These are phyloP conservation scores for Gymnodraco acuticeps DNA, from an alignment of 2,797 vertebrate species.

Conservation along the genomic window DNA sequence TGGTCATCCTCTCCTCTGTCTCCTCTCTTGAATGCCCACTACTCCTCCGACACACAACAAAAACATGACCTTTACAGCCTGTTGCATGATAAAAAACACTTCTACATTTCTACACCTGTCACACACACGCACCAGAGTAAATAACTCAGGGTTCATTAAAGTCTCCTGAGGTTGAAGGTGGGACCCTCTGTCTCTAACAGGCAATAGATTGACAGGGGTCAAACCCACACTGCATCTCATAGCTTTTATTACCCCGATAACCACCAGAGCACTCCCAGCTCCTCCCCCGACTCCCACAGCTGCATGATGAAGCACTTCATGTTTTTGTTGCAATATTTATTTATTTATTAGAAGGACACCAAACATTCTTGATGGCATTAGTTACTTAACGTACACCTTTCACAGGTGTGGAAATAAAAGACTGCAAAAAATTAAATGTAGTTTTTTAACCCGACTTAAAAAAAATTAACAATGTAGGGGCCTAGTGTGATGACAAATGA, in stretches of 20 bases:
- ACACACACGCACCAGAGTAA: conserved; percentile 25
- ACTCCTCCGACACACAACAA: neutral
- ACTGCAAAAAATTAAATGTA: too few species aligned
- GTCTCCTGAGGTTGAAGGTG: conserved; percentile 26
- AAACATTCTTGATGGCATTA: neutral
- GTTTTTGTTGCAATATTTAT: conserved; percentile 7
- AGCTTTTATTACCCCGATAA: conserved; percentile 48
- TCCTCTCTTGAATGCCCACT: conserved; percentile 1
- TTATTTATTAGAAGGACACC: neutral
- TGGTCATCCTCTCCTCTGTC: conserved; percentile 24
- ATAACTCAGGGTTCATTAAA: conserved; percentile 41
- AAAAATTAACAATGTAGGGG: too few species aligned
- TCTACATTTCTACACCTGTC: neutral
- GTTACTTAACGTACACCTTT: neutral
- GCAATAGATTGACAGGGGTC: conserved; percentile 66
- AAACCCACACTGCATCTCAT: conserved; percentile 25
- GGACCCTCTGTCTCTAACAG: conserved; percentile 54
- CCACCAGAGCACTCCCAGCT: neutral
- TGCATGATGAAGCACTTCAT: neutral
- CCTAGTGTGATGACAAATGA: too few species aligned
- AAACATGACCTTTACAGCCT: neutral
- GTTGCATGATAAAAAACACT: conserved; percentile 24
- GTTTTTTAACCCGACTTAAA: too few species aligned
- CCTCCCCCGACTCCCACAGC: neutral
- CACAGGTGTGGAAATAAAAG: neutral